Evolutionary conservation across 2,888 invertebrate genomes (phyloP).

Genomic region (Troides oblongomaculatus): DNA sequence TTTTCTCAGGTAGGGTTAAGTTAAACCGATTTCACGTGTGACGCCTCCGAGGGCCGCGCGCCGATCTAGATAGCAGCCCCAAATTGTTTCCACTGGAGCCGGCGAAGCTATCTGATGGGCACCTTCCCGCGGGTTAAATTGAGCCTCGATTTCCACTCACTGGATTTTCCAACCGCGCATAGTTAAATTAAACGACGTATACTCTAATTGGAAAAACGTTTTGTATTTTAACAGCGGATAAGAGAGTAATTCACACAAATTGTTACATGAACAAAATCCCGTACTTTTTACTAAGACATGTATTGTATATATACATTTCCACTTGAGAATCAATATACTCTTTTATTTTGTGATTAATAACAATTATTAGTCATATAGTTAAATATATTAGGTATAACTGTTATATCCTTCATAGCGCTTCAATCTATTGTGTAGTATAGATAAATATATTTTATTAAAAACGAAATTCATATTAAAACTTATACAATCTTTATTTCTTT

Average conservation of each 20-base stretch:
- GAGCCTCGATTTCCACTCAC: conserved; percentile 37
- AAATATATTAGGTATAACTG: not conserved
- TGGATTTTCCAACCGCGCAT: conserved; percentile 22
- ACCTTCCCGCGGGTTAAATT: conserved; percentile 40
- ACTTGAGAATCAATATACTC: too few relatives aligned
- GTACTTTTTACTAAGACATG: not conserved
- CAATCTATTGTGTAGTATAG: too few relatives aligned
- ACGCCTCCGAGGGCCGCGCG: conserved; percentile 45
- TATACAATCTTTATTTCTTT: too few relatives aligned
- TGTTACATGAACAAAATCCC: not conserved
- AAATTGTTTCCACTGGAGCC: conserved; percentile 74
- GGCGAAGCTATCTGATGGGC: conserved; percentile 66
- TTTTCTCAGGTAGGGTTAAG: conserved; percentile 47
- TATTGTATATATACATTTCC: not conserved
- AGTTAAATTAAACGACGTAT: conserved; percentile 2
- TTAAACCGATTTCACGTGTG: conserved; percentile 52
- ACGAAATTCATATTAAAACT: too few relatives aligned
- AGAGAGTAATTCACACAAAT: not conserved
- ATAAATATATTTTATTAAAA: too few relatives aligned
- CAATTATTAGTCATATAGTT: not conserved
- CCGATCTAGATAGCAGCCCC: conserved; percentile 67
- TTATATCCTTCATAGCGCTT: too few relatives aligned
- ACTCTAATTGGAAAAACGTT: conserved; percentile 12
- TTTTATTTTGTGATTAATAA: not conserved
- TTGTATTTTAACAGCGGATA: not conserved